phyloP scores from a whole-genome alignment of 2,113 vertebrate species.

The Pituophis catenifer region DNA sequence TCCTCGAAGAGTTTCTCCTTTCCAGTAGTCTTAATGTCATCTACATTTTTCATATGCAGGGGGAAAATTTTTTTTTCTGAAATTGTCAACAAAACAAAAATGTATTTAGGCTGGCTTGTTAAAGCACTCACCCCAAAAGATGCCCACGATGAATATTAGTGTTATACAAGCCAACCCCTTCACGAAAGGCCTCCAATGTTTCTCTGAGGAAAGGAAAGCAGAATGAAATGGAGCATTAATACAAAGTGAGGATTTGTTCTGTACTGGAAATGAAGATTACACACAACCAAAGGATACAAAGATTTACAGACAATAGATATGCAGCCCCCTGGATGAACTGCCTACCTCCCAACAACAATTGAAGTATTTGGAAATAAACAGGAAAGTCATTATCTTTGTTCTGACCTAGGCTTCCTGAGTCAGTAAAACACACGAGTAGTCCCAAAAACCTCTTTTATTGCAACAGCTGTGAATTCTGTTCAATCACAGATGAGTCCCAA shows the following conservation, averaged over 20 bases:
- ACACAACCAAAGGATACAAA: constrained; percentile 23
- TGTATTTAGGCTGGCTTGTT: background rate
- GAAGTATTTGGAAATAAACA: background rate
- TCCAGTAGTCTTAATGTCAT: constrained; percentile 13
- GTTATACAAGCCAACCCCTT: constrained; percentile 39
- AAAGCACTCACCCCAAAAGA: constrained; percentile 27
- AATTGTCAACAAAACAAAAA: constrained; percentile 4
- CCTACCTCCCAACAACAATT: background rate
- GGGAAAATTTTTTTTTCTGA: background rate
- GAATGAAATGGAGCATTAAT: constrained; percentile 10
- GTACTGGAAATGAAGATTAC: constrained; percentile 41
- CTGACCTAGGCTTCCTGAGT: no score
- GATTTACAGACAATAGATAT: background rate
- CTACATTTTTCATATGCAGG: constrained; percentile 19
- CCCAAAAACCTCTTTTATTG: no score
- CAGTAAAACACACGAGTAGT: no score
- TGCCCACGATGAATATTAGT: constrained; percentile 31
- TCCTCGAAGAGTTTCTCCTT: background rate
- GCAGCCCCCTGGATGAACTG: no score
- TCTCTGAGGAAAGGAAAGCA: constrained; percentile 23
- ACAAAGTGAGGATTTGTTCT: constrained; percentile 35
- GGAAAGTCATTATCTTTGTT: background rate
- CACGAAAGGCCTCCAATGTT: background rate
- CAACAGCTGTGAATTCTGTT: no score
- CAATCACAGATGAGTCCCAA: no score